These are phyloP conservation scores for Blennius ocellaris DNA, from an alignment of 2,113 vertebrate genomes.

Conservation along the genomic window DNA sequence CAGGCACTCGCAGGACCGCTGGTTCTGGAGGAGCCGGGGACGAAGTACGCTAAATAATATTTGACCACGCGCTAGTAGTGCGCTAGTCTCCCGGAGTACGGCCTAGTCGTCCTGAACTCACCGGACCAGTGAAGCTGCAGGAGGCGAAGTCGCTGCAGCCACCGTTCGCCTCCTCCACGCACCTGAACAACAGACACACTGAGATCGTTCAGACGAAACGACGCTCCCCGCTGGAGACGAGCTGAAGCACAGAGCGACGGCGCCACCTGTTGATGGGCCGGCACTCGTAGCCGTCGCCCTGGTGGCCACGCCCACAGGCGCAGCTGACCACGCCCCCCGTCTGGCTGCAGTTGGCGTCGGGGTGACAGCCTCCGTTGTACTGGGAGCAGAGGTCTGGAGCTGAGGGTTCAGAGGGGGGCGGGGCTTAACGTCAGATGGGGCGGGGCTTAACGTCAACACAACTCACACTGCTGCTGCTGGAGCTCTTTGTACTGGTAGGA, in stretches of 20 bases:
- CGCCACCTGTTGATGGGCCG: constrained; percentile 80
- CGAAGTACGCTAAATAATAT: no score
- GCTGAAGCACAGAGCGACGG: background rate
- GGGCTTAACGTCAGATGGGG: no score
- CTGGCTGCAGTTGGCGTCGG: constrained; percentile 86
- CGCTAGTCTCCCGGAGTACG: no score
- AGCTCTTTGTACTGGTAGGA: no score
- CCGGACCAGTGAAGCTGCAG: constrained; percentile 89
- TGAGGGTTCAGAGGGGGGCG: constrained; percentile 46
- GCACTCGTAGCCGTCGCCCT: constrained; percentile 88
- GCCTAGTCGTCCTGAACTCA: no score
- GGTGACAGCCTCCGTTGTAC: constrained; percentile 87
- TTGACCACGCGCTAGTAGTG: no score
- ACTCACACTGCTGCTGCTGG: no score
- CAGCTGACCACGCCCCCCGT: constrained; percentile 81
- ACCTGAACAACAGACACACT: constrained; percentile 64
- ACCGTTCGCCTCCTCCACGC: constrained; percentile 83
- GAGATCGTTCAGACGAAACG: no score
- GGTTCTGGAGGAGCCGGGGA: constrained; percentile 81
- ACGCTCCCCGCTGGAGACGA: no score
- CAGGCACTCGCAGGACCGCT: constrained; percentile 88
- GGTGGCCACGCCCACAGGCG: constrained; percentile 81
- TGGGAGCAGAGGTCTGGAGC: constrained; percentile 86
- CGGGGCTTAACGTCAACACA: no score
- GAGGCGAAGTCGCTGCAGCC: constrained; percentile 91